phyloP scores from a whole-genome alignment of 2,888 invertebrate species.

The Bugula neritina region DNA sequence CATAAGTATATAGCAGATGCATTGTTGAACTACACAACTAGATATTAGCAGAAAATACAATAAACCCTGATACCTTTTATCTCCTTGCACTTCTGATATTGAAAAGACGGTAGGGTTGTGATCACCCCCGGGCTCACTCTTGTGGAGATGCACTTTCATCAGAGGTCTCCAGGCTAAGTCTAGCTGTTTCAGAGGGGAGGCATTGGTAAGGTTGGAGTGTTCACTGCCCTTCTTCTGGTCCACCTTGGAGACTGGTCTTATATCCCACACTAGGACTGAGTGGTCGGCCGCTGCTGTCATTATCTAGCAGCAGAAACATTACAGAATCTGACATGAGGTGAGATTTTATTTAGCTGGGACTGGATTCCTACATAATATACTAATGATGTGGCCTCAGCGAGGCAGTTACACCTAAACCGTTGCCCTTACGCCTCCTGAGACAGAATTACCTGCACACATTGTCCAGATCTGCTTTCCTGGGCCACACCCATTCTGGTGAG shows the following conservation, averaged over 20 bases:
- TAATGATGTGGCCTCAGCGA: no score
- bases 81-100: constrained; percentile 49
- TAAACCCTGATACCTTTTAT: constrained; percentile 31
- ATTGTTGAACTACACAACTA: no score
- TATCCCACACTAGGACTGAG: constrained; percentile 50
- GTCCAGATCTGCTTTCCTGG: constrained; percentile 43
- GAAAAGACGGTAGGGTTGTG: constrained; percentile 51
- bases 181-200: constrained; percentile 49
- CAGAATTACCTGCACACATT: constrained; percentile 34
- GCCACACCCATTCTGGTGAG: constrained; percentile 51
- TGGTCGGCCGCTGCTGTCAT: constrained; percentile 52
- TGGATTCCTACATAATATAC: no score
- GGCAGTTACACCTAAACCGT: no score
- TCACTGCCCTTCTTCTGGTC: constrained; percentile 26
- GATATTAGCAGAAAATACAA: no score
- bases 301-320: constrained; percentile 36
- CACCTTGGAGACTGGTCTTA: constrained; percentile 40
- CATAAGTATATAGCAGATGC: no score
- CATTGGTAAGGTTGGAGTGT: neutral
- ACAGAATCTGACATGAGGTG: no score
- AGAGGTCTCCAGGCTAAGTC: constrained; percentile 53
- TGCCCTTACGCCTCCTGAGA: no score
- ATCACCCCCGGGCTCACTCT: constrained; percentile 52
- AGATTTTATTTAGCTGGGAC: no score
- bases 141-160: constrained; percentile 45